Evolutionary conservation across 2,888 invertebrate species (phyloP).

Genomic region (Tenthredo mesomela): DNA sequence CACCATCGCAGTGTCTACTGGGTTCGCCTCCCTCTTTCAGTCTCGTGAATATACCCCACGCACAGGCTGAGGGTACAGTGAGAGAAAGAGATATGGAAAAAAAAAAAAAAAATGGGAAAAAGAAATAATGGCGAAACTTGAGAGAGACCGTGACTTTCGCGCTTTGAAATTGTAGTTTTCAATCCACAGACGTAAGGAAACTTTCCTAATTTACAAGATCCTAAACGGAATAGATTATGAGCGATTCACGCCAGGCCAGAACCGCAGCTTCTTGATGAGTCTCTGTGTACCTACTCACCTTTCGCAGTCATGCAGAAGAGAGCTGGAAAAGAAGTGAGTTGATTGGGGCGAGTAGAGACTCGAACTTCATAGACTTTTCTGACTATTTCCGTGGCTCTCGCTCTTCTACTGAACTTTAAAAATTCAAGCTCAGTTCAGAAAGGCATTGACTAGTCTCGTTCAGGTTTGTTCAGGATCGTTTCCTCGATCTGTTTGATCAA

Average conservation of each 20-base stretch:
- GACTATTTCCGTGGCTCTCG: neutral
- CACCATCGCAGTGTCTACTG: neutral
- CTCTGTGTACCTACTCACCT: neutral
- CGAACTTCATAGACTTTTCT: neutral
- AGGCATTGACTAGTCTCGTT: neutral
- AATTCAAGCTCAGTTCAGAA: neutral
- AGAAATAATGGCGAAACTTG: neutral
- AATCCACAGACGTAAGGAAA: neutral
- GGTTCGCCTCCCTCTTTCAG: neutral
- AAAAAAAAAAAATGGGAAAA: neutral
- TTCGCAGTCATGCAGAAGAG: neutral
- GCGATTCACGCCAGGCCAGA: conserved; percentile 12
- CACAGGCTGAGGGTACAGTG: neutral
- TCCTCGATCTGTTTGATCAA: neutral
- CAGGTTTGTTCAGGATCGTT: neutral
- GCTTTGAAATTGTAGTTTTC: neutral
- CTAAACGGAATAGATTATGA: conserved; percentile 23
- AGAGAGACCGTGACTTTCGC: neutral
- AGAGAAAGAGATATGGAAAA: neutral
- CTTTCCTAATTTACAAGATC: neutral
- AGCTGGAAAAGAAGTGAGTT: neutral
- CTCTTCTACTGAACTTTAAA: neutral
- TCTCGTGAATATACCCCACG: neutral
- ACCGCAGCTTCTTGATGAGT: neutral
- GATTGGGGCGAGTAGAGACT: neutral